phyloP scores from a whole-genome alignment of 2,113 vertebrate species.

The Vidua chalybeata region DNA sequence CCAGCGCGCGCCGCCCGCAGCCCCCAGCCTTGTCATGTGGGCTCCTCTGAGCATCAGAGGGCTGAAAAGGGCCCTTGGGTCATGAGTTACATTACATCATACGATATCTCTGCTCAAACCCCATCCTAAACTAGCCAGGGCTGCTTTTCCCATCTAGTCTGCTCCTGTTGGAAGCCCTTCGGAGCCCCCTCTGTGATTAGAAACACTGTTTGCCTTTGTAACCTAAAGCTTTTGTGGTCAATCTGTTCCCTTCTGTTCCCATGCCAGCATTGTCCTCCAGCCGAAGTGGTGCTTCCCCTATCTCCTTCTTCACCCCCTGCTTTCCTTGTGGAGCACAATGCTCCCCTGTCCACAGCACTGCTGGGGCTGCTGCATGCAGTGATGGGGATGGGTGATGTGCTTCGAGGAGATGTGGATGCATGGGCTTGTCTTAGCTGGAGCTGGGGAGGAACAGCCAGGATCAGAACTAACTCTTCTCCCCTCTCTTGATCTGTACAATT shows the following conservation, averaged over 20 bases:
- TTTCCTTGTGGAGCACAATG: slow-evolving; percentile 17
- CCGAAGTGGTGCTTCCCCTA: slow-evolving; percentile 43
- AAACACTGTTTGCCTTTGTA: slow-evolving; percentile 66
- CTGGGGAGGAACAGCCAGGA: not conserved
- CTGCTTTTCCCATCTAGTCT: slow-evolving; percentile 65
- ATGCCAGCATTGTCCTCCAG: slow-evolving; percentile 64
- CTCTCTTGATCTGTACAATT: not conserved
- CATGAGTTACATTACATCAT: slow-evolving; percentile 61
- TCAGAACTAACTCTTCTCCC: not conserved
- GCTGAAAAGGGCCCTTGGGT: slow-evolving; percentile 60
- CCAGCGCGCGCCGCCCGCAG: slow-evolving; percentile 23
- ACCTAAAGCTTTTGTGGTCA: slow-evolving; percentile 69
- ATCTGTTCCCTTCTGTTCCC: slow-evolving; percentile 38
- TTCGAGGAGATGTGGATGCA: not conserved
- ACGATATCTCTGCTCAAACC: slow-evolving; percentile 37
- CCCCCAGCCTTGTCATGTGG: slow-evolving; percentile 8
- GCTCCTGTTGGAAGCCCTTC: slow-evolving; percentile 50
- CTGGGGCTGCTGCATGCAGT: not conserved
- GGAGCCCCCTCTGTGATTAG: slow-evolving; percentile 59
- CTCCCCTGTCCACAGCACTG: not conserved
- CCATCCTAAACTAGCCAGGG: slow-evolving; percentile 36
- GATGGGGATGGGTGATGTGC: not conserved
- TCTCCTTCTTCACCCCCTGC: slow-evolving; percentile 36
- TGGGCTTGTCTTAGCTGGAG: not conserved
- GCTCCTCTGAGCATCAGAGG: slow-evolving; percentile 40